Evolutionary conservation across 2,888 invertebrate species (phyloP), one percentile per base, ranked within the genome.

Genomic region (Ornithoptera priamus): DNA sequence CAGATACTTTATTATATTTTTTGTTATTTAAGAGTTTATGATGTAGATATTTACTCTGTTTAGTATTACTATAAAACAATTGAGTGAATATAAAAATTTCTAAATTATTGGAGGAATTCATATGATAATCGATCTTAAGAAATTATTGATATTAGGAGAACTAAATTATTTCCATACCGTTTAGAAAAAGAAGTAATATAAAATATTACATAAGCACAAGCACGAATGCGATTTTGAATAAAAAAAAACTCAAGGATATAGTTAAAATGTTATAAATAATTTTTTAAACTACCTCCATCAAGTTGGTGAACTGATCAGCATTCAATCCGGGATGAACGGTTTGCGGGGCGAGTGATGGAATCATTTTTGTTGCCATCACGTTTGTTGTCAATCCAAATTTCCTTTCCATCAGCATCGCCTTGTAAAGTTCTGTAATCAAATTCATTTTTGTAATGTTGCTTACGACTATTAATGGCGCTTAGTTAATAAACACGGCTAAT

Each of bases 271-370:
- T 2, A 50, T 50, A 57, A 18, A 57, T 50, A 57, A 17, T 20
- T 17, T 56, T 8, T 36, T 30, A 36, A 60, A 17, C 72, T 84
- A 91, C 92, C 88, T 92, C 89, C 83, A 92, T 90, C 8, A 91
- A 76, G 69, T 80, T 83, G 62, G 83, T 80, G 74, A 92, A 90
- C 74, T 91, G 91, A 42, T 90, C 87, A 50, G 85, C 77, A 68
- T 85, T 89, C 73, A 92, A 75, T 17, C 81, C 78, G 1, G 98
- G 97, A 89, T 98, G 98, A 71, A 99, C 96, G 1, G 98, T 97
- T 85, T 97, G 97, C 24, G 99, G 99, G 70, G 98, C 95, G 67
- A 99, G 93, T 18, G 97, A 95, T 10, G 99, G 99, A 94, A 99
- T 96, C 80, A 98, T 97, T 83, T 97, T 95, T 17, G 97, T 97